phyloP scores from a whole-genome alignment of 2,888 invertebrate species.

The Gibbula magus region DNA sequence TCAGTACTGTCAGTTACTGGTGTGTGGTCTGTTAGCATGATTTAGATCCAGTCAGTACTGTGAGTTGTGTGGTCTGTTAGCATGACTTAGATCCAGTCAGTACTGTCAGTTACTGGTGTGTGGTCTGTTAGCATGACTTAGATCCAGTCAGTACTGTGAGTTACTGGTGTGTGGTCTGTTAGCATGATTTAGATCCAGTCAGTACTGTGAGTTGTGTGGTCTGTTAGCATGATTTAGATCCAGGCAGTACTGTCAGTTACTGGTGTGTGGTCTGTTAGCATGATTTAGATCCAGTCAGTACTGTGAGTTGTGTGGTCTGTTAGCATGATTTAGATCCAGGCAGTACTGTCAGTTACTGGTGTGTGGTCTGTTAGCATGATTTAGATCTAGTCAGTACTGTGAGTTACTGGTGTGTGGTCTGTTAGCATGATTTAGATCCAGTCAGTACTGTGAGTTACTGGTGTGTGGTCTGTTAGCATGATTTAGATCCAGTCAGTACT shows the following conservation, averaged over 20 bases:
- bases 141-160: not conserved
- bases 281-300: not conserved
- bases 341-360: not conserved
- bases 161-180: not conserved
- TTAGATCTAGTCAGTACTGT: not conserved
- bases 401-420: not conserved
- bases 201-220: not conserved
- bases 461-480: not conserved
- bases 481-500: not conserved
- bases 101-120: not conserved
- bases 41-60: not conserved
- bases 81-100: not conserved
- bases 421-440: slow-evolving; percentile 6
- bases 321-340: not conserved
- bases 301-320: not conserved
- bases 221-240: slow-evolving; percentile 6
- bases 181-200: slow-evolving; percentile 1
- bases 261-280: not conserved
- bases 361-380: not conserved
- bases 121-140: not conserved
- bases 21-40: not conserved
- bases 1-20: not conserved
- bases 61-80: not conserved
- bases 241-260: not conserved
- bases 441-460: not conserved